Percentiles rank a stretch among this genome's conserved stretches.
These are phyloP conservation scores for Pteronotus mesoamericanus DNA, from an alignment of 2,797 vertebrate species.

Conservation along the genomic window DNA sequence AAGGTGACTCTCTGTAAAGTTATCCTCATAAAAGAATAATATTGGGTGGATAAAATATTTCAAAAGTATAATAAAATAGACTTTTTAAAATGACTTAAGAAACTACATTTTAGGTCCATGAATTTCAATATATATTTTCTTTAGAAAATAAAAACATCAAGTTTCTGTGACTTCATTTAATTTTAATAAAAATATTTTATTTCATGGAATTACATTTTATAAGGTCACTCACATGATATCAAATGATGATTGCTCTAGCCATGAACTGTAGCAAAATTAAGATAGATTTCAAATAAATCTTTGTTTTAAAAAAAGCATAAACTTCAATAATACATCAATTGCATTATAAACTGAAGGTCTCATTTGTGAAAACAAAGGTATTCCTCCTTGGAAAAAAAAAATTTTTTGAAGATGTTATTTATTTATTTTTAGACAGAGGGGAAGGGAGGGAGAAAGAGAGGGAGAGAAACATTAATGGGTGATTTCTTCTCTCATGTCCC, in stretches of 20 bases:
- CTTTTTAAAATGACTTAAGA: neutral
- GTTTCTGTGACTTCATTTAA: neutral
- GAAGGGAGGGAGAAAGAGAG: too few relatives aligned
- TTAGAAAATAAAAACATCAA: neutral
- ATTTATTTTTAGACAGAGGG: too few relatives aligned
- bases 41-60: neutral
- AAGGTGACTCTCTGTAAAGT: neutral
- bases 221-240: neutral
- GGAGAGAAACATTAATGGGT: too few relatives aligned
- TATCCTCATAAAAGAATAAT: conserved; percentile 5
- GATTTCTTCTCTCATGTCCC: too few relatives aligned
- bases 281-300: neutral
- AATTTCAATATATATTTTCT: neutral
- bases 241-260: neutral
- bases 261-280: neutral
- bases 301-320: neutral
- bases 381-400: neutral
- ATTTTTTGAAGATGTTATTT: too few relatives aligned
- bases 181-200: conserved; percentile 31
- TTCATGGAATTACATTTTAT: neutral
- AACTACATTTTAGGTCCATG: neutral
- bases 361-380: neutral
- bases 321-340: neutral
- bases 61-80: neutral
- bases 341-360: neutral